Base-by-base conservation (phyloP, 2,888 invertebrate genomes). In the Tuta absoluta region DNA sequence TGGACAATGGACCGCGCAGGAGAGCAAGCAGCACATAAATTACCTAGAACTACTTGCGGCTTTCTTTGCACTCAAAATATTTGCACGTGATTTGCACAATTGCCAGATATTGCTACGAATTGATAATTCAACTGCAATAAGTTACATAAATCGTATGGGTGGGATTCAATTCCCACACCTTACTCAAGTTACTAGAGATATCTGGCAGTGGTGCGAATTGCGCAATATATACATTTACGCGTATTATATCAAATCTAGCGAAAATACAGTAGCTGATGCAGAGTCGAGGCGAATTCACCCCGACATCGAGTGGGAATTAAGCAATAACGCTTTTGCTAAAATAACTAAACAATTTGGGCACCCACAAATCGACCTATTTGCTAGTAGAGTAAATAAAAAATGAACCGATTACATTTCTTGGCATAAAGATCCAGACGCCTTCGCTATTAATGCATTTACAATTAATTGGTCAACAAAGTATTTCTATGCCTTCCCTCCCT, bases 161-260 rank as follows among this genome's bases (percentile, higher is more conserved):
- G 65, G 69, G 10, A 45, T 69, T 5, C 66, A 67, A 63, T 70
- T 63, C 19, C 67, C 67, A 3, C 70, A 71, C 33, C 38, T 72
- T 23, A 72, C 58, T 17, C 10, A 67, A 10, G 19, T 72, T 8
- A 7, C 72, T 0, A 60, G 60, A 11, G 37, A 38, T 3, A 68
- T 72, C 33, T 72, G 72, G 72, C 63, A 69, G 33, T 72, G 69
- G 70, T 72, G 71, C 62, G 71, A 72, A 63, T 14, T 48, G 8
- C 45, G 67, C 23, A 68, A 11, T 2, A 59, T 72, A 7, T 61
- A 62, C 38, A 56, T 74, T 12, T 69, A 66, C 64, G 72, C 71
- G 1, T 67, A 68, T 1, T 72, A 74, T 45, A 71, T 72, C 10
- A 62, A 66, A 12, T 68, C 69, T 0, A 51, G 37, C 8, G 65